A percentile compares a stretch with the other conserved stretches of the same genome.
These are phyloP conservation scores for Proctacanthus coquilletti DNA, from an alignment of 1,140 invertebrate genomes.

Conservation along the genomic window DNA sequence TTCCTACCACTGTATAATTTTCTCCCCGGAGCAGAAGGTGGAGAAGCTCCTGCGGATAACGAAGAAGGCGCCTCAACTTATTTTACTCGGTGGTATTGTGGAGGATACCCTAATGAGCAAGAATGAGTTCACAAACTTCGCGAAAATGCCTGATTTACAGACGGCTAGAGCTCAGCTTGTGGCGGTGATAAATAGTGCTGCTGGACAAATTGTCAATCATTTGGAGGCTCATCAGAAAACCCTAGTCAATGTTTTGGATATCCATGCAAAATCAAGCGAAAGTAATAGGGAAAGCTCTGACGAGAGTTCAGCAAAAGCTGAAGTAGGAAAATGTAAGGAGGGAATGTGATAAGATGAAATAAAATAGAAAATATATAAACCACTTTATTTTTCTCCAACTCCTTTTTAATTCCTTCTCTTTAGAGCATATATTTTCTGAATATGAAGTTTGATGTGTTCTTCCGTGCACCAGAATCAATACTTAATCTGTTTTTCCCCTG, in stretches of 20 bases:
- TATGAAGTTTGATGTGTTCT: no score
- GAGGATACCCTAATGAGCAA: conserved; percentile 45
- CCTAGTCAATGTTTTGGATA: conserved; percentile 44
- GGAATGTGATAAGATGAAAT: no score
- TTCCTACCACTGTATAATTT: conserved; percentile 41
- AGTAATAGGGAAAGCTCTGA: no score
- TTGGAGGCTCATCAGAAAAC: conserved; percentile 49
- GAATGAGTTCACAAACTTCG: conserved; percentile 47
- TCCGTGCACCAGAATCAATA: no score
- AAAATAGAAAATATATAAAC: no score
- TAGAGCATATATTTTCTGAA: no score
- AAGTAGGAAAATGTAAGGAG: no score
- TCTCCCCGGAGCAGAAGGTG: conserved; percentile 42
- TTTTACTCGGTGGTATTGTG: conserved; percentile 50
- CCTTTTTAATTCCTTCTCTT: no score
- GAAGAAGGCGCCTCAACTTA: conserved; percentile 43
- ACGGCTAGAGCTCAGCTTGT: conserved; percentile 43
- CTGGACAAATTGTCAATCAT: conserved; percentile 41
- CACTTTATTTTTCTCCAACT: no score
- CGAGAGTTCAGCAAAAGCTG: no score
- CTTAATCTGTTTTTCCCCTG: no score
- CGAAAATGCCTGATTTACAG: conserved; percentile 42
- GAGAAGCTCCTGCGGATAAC: conserved; percentile 39
- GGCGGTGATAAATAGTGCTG: conserved; percentile 43
- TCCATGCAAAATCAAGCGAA: conserved; percentile 36